Conservation (phyloP, 1,140 invertebrate genomes). For the Habropoda laboriosa region DNA sequence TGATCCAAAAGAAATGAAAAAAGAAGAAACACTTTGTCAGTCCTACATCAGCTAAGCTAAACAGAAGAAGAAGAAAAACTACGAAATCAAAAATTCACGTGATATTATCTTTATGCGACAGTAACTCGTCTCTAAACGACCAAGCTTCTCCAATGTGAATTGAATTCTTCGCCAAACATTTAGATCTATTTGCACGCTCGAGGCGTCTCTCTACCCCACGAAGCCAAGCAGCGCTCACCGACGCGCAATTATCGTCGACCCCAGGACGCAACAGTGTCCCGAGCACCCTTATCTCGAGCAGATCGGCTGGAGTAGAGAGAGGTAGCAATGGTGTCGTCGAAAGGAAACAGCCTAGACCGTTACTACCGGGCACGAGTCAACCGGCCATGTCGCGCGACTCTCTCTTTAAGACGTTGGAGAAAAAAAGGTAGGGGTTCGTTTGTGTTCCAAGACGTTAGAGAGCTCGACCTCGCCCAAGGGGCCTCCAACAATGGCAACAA, state of each 20-base stretch:
- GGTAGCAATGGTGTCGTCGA: not conserved
- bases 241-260: not conserved
- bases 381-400: constrained; percentile 63
- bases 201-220: not conserved
- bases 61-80: no score
- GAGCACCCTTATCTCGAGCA: constrained; percentile 9
- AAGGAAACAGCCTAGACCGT: constrained; percentile 63
- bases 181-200: not conserved
- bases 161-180: not conserved
- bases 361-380: constrained; percentile 72
- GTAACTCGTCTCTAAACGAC: no score
- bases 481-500: constrained; percentile 75
- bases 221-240: not conserved
- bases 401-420: constrained; percentile 79
- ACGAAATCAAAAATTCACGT: no score
- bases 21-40: not conserved
- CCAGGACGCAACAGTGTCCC: not conserved
- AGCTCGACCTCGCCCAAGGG: constrained; percentile 43
- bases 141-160: not conserved
- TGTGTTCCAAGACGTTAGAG: constrained; percentile 75
- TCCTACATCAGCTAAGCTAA: no score
- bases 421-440: constrained; percentile 61
- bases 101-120: no score
- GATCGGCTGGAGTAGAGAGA: not conserved
- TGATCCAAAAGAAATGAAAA: not conserved